Evolutionary conservation across 2,113 vertebrate genomes (phyloP), one percentile per base, ranked within the genome.

Genomic region (Zosterops hypoxanthus): DNA sequence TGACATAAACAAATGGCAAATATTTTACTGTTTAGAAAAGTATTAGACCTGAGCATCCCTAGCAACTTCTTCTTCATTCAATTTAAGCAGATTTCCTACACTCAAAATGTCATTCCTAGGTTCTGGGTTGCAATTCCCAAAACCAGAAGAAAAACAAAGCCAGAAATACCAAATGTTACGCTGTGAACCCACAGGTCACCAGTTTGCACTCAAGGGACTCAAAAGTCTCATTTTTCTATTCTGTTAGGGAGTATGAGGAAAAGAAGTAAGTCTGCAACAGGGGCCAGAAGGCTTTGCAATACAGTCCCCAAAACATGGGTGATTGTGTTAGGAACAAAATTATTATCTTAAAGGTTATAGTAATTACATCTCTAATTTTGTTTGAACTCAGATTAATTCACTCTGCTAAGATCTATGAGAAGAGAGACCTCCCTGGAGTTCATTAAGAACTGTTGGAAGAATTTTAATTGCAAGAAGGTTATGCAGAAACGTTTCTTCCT

Each of bases 341-440:
- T 95, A 95, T 91, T 94, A 91, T 96, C 95, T 94, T 95, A 96
- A 98, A 97, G 93, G 92, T 98, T 97, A 96, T 96, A 96, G 71
- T 97, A 98, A 97, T 97, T 97, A 96, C 95, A 95, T 94, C 86
- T 96, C 86, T 96, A 93, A 96, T 96, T 97, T 97, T 96, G 64
- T 96, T 94, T 97, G 88, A 97, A 95, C 12, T 8, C 91, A 95
- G 90, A 97, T 97, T 95, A 96, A 95, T 96, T 97, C 57, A 44
- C 71, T 97, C 81, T 76, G 49, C 79, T 86, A 85, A 97, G 95
- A 97, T 94, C 83, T 64, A 73, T 33, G 92, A 92, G 90, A 96
- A 92, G 88, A 94, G 46, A 53, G 15, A 92, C 66, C 93, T 94
- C 83, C 84, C 95, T 15, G 28, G 86, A 95, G 88, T 80, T 96